Evolutionary conservation across 2,113 vertebrate genomes (phyloP).

Genomic region (Opisthocomus hoazin): DNA sequence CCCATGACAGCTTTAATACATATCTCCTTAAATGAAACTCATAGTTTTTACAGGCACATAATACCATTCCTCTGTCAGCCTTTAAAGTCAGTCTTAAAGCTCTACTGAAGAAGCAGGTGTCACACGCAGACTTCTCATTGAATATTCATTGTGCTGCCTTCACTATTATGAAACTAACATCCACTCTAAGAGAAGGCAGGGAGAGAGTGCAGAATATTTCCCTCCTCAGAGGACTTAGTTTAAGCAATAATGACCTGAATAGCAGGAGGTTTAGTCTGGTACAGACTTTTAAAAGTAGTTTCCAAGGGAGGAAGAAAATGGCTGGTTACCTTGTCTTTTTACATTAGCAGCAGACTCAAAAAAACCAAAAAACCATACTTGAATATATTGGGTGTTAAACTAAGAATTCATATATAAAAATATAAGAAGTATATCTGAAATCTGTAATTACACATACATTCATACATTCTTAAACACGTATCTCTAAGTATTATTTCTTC

Average conservation of each 20-base stretch:
- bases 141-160: constrained; percentile 37
- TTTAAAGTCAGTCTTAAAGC: constrained; percentile 34
- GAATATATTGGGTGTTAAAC: not conserved
- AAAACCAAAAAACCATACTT: not conserved
- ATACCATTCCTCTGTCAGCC: constrained; percentile 20
- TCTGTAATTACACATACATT: not conserved
- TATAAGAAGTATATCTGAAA: not conserved
- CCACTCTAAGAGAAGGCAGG: not conserved
- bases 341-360: not conserved
- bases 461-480: not conserved
- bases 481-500: not conserved
- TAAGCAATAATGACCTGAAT: constrained; percentile 5
- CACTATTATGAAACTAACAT: constrained; percentile 18
- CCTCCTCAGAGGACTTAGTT: not conserved
- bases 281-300: not conserved
- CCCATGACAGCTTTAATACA: constrained; percentile 32
- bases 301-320: not conserved
- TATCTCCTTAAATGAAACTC: constrained; percentile 50
- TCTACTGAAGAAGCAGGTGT: constrained; percentile 4
- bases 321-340: not conserved
- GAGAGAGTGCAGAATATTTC: not conserved
- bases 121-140: constrained; percentile 18
- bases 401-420: not conserved
- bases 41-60: constrained; percentile 45
- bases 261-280: not conserved